Percentiles rank a stretch among this genome's conserved stretches.
Evolutionary conservation across 2,888 invertebrate species (phyloP).

Genomic region (Heteromurus nitidus): DNA sequence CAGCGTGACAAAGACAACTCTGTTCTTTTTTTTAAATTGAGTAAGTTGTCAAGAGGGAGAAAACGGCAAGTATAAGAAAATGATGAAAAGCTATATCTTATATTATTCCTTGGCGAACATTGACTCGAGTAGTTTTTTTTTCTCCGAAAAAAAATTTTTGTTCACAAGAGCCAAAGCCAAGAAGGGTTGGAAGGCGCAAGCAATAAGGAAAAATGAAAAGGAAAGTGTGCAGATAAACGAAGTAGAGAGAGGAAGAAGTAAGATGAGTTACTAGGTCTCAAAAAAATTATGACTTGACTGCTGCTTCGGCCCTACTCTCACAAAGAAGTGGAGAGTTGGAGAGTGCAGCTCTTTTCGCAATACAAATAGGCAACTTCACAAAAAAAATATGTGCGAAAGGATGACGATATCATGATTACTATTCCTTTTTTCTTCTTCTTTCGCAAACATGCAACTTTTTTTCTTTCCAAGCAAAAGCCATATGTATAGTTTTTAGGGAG

Average conservation of each 20-base stretch:
- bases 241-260: background rate
- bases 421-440: background rate
- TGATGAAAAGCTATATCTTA: background rate
- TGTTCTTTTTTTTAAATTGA: background rate
- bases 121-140: background rate
- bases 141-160: too few relatives aligned
- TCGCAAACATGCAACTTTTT: too few relatives aligned
- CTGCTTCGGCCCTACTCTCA: conserved; percentile 10
- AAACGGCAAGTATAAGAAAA: too few relatives aligned
- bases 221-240: conserved; percentile 10
- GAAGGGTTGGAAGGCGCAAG: background rate
- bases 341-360: conserved; percentile 7
- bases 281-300: conserved; percentile 8
- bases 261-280: conserved; percentile 16
- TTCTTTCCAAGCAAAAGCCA: too few relatives aligned
- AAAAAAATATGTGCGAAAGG: conserved; percentile 15
- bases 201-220: conserved; percentile 2
- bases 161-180: background rate
- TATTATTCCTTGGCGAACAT: background rate
- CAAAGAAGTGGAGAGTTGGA: background rate
- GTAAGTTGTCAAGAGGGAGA: conserved; percentile 1
- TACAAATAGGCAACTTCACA: background rate
- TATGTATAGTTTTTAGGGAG: too few relatives aligned
- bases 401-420: conserved; percentile 15
- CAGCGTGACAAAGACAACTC: background rate